Evolutionary conservation across 2,888 invertebrate genomes (phyloP).

Genomic region (Oxytorus armatus): DNA sequence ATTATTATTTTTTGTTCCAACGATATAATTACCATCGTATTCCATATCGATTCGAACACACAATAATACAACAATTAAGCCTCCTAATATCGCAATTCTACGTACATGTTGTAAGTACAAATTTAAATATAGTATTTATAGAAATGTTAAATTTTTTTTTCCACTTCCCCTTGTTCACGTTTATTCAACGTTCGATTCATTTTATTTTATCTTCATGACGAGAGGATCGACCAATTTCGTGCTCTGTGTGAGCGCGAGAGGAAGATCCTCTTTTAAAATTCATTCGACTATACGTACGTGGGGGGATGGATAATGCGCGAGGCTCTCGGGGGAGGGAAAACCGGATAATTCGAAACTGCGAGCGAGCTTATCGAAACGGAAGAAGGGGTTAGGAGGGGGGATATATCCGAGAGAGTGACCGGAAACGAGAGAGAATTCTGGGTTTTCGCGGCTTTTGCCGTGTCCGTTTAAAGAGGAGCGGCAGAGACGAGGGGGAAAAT

Average conservation of each 20-base stretch:
- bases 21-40: no score
- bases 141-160: no score
- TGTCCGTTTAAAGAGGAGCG: no score
- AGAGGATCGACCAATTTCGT: slow-evolving; percentile 14
- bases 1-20: background rate
- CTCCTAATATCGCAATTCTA: no score
- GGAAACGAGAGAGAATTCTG: slow-evolving; percentile 49
- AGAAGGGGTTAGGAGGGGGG: slow-evolving; percentile 18
- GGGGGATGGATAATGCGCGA: background rate
- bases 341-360: slow-evolving; percentile 60
- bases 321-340: slow-evolving; percentile 22
- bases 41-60: no score
- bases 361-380: slow-evolving; percentile 54
- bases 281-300: slow-evolving; percentile 19
- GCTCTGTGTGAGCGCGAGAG: slow-evolving; percentile 7
- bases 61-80: no score
- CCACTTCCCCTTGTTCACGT: no score
- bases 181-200: background rate
- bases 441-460: slow-evolving; percentile 44
- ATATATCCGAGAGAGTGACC: slow-evolving; percentile 51
- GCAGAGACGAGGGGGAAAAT: background rate
- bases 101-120: no score
- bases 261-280: slow-evolving; percentile 34
- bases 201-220: background rate
- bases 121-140: no score